Conservation (phyloP, 2,888 invertebrate genomes). For the Didymodactylos carnosus region DNA sequence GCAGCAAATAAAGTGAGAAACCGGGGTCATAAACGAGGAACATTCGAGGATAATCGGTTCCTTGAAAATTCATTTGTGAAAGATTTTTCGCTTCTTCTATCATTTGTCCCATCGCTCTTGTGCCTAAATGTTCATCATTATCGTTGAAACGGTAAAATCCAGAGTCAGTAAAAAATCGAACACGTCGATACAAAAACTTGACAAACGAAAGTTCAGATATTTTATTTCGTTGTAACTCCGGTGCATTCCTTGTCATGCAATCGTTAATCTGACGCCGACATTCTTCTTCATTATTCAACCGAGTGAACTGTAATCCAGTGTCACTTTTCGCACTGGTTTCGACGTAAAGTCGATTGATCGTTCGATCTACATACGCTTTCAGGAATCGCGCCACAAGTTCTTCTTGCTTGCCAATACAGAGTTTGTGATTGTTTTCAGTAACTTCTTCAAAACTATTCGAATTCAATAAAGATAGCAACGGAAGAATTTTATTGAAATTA, state of each 20-base stretch:
- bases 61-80: not conserved
- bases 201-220: not conserved
- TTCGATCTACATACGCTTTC: not conserved
- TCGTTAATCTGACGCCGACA: not conserved
- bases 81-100: not conserved
- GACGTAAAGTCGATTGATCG: not conserved
- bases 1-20: not conserved
- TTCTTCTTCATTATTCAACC: not conserved
- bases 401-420: not conserved
- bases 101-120: not conserved
- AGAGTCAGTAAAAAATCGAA: not conserved
- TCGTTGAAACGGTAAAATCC: not conserved
- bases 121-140: not conserved
- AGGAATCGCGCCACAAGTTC: not conserved
- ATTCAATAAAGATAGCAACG: not conserved
- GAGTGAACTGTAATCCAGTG: not conserved
- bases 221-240: not conserved
- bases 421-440: not conserved
- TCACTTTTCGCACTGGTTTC: not conserved
- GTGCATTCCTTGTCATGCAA: not conserved
- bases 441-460: not conserved
- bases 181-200: not conserved
- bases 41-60: not conserved
- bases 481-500: not conserved
- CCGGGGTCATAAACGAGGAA: not conserved